Base-by-base conservation (phyloP, 2,113 vertebrate species). In the Mustelus asterias region DNA sequence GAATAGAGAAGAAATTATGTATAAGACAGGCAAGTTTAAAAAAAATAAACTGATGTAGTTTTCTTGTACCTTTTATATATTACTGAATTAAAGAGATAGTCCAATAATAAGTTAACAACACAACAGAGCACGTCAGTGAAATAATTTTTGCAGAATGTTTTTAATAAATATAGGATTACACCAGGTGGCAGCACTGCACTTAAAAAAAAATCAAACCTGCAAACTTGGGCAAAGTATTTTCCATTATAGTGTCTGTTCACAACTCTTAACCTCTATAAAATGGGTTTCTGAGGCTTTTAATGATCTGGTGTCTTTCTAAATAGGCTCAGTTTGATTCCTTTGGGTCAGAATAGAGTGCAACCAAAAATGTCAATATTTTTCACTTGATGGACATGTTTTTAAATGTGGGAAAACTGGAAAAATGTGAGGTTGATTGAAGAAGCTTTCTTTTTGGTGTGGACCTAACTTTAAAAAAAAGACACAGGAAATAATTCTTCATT, bases 151-250 rank as follows among this genome's bases (percentile, higher is more conserved):
- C 37, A 33, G 26, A 48, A n/a, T 37, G 26, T 16, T 72, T 48
- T n/a, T 29, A 65, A n/a, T 92, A 63, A 92, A 63, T 26, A 80
- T 3, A 37, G n/a, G n/a, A 95, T 72, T 72, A 44, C 94, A 72
- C 94, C 33, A 48, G 94, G 41, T 72, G 94, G 94, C 94, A 95
- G 65, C 69, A 76, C 94, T 95, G 41, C 44, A 76, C 26, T 37
- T n/a, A 3, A 37, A 80, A 29, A 54, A 95, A 10, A 95, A 70
- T 44, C 41, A 70, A 48, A 11, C 69, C 9, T 70, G 26, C 24
- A 13, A 24, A 8, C 69, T 69, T 93, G n/a, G 33, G 48, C 48
- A 93, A 93, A 65, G 3, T 0, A 29, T 54, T 33, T 54, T 18
- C 44, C 26, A 29, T 95, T 95, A 14, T 33, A 65, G 24, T 16